Evolutionary conservation across 1,140 invertebrate species (phyloP).

Genomic region (Coptotermes formosanus): DNA sequence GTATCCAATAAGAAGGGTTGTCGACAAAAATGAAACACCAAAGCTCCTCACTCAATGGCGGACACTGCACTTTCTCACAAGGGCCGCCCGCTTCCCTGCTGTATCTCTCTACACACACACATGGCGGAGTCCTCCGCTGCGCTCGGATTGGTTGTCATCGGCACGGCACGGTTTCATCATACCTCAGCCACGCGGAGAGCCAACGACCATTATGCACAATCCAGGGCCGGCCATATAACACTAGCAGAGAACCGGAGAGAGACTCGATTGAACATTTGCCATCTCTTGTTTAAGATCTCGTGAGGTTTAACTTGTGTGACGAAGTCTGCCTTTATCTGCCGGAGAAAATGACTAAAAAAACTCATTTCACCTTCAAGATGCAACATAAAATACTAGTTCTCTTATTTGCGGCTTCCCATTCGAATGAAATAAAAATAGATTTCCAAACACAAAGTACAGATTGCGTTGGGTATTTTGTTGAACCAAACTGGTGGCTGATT

Average conservation of each 20-base stretch:
- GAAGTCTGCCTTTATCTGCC: slow-evolving; percentile 14
- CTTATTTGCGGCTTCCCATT: slow-evolving; percentile 29
- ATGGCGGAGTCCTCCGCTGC: slow-evolving; percentile 22
- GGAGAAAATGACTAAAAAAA: slow-evolving; percentile 23
- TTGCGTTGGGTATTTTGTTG: neutral
- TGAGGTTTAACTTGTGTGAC: neutral
- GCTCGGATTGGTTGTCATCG: slow-evolving; percentile 21
- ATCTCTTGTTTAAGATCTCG: neutral
- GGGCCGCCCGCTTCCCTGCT: slow-evolving; percentile 24
- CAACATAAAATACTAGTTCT: slow-evolving; percentile 27
- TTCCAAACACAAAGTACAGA: neutral
- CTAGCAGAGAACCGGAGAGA: neutral
- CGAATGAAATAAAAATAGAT: slow-evolving; percentile 23
- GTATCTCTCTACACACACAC: slow-evolving; percentile 22
- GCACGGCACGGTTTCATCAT: slow-evolving; percentile 24
- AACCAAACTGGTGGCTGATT: slow-evolving; percentile 17
- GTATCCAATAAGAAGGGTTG: slow-evolving; percentile 18
- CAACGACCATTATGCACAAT: slow-evolving; percentile 30
- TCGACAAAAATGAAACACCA: slow-evolving; percentile 11
- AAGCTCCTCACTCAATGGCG: neutral
- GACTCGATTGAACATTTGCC: slow-evolving; percentile 28
- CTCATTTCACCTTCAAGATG: slow-evolving; percentile 29
- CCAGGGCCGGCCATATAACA: slow-evolving; percentile 24
- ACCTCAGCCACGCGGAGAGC: slow-evolving; percentile 30
- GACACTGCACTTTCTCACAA: slow-evolving; percentile 23